Conservation (phyloP, 1,140 invertebrate species). For the Amyelois transitella region DNA sequence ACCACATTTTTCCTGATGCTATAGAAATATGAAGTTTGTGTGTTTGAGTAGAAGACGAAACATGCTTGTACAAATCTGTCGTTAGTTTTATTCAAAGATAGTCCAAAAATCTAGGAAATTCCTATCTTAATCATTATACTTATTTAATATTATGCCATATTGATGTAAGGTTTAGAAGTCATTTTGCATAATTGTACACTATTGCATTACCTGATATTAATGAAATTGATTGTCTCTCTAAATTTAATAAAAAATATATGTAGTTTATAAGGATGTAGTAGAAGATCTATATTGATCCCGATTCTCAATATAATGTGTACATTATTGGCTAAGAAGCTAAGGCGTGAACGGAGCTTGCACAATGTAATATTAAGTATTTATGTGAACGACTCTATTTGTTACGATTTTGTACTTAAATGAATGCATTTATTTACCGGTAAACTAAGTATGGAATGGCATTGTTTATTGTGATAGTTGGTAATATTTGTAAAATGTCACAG, state of each 20-base stretch:
- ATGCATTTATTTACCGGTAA: constrained; percentile 2
- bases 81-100: constrained; percentile 26
- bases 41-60: constrained; percentile 4
- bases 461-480: neutral
- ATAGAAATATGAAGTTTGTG: constrained; percentile 58
- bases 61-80: constrained; percentile 34
- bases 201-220: neutral
- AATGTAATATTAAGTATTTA: constrained; percentile 1
- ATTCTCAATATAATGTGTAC: neutral
- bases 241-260: neutral
- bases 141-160: constrained; percentile 26
- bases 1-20: constrained; percentile 71
- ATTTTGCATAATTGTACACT: neutral
- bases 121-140: constrained; percentile 18
- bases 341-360: neutral
- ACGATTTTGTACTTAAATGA: constrained; percentile 4
- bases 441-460: neutral
- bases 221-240: neutral
- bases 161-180: constrained; percentile 7
- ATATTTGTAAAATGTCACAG: too few relatives aligned
- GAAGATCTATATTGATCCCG: neutral
- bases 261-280: neutral
- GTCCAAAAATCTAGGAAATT: constrained; percentile 11
- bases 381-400: neutral
- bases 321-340: neutral